These are phyloP conservation scores for Heliconius ismenius DNA, from an alignment of 2,888 invertebrate genomes.

Conservation along the genomic window DNA sequence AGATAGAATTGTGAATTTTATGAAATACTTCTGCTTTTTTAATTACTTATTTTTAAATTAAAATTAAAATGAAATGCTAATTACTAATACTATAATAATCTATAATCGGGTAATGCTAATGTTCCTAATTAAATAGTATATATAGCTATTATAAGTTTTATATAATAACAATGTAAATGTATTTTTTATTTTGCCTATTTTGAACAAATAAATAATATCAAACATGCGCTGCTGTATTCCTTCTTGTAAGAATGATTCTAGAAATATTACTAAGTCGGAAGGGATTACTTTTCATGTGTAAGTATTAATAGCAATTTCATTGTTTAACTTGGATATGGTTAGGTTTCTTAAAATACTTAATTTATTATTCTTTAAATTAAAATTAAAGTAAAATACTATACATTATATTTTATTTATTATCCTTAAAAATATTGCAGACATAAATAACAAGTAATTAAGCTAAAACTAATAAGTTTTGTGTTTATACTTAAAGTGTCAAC, in stretches of 20 bases:
- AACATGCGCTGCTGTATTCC: slow-evolving; percentile 70
- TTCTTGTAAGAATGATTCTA: slow-evolving; percentile 68
- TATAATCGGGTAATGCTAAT: background rate
- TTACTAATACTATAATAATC: background rate
- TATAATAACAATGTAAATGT: background rate
- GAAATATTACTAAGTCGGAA: slow-evolving; percentile 60
- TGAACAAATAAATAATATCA: background rate
- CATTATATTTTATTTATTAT: too few species aligned
- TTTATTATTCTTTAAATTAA: background rate
- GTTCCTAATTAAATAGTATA: background rate
- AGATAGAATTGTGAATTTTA: background rate
- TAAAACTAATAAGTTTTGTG: background rate
- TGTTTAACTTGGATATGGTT: background rate
- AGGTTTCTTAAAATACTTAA: background rate
- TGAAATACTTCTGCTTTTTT: background rate
- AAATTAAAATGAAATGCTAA: background rate
- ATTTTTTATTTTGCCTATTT: slow-evolving; percentile 2
- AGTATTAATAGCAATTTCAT: slow-evolving; percentile 48
- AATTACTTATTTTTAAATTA: slow-evolving; percentile 13
- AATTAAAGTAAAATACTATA: background rate
- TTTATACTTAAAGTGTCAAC: background rate
- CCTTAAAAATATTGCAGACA: too few species aligned
- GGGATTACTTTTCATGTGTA: slow-evolving; percentile 73
- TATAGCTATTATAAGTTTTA: background rate
- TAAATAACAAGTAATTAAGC: background rate